Percentiles rank a stretch among this genome's conserved stretches.
Conservation (phyloP, 2,888 invertebrate genomes). For the Volucella inanis region DNA sequence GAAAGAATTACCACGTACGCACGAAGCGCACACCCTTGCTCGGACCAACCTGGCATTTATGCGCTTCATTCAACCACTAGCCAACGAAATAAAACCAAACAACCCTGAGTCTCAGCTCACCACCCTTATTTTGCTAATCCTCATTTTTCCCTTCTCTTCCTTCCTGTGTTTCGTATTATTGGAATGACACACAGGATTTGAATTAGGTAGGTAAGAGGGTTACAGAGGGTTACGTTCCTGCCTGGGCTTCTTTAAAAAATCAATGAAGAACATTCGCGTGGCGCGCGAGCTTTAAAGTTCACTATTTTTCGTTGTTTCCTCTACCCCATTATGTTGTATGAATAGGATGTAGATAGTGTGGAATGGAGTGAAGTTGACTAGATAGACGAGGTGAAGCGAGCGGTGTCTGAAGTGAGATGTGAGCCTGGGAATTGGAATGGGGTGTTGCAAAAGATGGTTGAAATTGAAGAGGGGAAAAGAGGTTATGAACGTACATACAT, state of each 20-base stretch:
- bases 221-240: slow-evolving; percentile 33
- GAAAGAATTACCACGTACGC: slow-evolving; percentile 65
- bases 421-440: slow-evolving; percentile 26
- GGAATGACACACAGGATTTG: background rate
- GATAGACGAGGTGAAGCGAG: no score
- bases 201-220: slow-evolving; percentile 13
- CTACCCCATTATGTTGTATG: background rate
- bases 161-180: slow-evolving; percentile 46
- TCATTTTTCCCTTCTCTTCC: slow-evolving; percentile 45
- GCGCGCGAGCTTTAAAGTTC: slow-evolving; percentile 76
- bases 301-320: slow-evolving; percentile 55
- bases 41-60: slow-evolving; percentile 56
- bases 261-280: slow-evolving; percentile 76
- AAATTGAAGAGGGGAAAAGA: slow-evolving; percentile 27
- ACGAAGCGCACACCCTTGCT: slow-evolving; percentile 60
- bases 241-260: slow-evolving; percentile 75
- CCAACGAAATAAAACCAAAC: slow-evolving; percentile 73
- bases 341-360: slow-evolving; percentile 29
- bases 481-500: slow-evolving; percentile 43
- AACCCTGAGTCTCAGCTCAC: slow-evolving; percentile 64
- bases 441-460: background rate
- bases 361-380: slow-evolving; percentile 5
- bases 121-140: slow-evolving; percentile 63
- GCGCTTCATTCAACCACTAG: slow-evolving; percentile 72
- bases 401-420: slow-evolving; percentile 59